Percentiles rank a stretch among this genome's conserved stretches.
Conservation (phyloP, 2,888 invertebrate genomes). For the Orthosia gracilis region DNA sequence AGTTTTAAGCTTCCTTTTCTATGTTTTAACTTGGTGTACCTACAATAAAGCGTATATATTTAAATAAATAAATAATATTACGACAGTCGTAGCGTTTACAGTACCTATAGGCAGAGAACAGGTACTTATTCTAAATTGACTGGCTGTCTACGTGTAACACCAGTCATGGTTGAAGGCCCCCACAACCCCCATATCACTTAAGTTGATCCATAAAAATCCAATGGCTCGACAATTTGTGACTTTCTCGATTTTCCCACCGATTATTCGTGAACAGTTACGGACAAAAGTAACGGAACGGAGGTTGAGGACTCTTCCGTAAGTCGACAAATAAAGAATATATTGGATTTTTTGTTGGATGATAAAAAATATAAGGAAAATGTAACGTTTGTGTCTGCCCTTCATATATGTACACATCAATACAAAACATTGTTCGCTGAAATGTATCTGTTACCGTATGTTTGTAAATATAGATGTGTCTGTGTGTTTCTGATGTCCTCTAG, state of each 20-base stretch:
- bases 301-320: constrained; percentile 51
- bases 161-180: constrained; percentile 52
- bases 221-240: constrained; percentile 59
- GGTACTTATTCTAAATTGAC: constrained; percentile 57
- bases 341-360: constrained; percentile 60
- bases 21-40: too few relatives aligned
- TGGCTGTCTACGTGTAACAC: constrained; percentile 45
- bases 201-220: constrained; percentile 62
- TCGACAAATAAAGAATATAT: constrained; percentile 63
- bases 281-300: constrained; percentile 40
- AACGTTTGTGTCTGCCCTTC: constrained; percentile 49
- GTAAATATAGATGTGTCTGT: constrained; percentile 15
- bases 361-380: constrained; percentile 66
- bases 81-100: constrained; percentile 33
- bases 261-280: constrained; percentile 37
- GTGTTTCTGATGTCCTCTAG: constrained; percentile 32
- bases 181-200: constrained; percentile 55
- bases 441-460: constrained; percentile 52
- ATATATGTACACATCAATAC: constrained; percentile 63
- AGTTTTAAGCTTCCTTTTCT: too few relatives aligned
- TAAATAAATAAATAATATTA: too few relatives aligned
- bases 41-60: too few relatives aligned
- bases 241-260: constrained; percentile 26
- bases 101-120: constrained; percentile 32
- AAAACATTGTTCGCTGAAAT: constrained; percentile 56